Evolutionary conservation across 1,140 invertebrate genomes (phyloP), one percentile per base, ranked within the genome.

Genomic region (Scaptodrosophila lebanonensis): DNA sequence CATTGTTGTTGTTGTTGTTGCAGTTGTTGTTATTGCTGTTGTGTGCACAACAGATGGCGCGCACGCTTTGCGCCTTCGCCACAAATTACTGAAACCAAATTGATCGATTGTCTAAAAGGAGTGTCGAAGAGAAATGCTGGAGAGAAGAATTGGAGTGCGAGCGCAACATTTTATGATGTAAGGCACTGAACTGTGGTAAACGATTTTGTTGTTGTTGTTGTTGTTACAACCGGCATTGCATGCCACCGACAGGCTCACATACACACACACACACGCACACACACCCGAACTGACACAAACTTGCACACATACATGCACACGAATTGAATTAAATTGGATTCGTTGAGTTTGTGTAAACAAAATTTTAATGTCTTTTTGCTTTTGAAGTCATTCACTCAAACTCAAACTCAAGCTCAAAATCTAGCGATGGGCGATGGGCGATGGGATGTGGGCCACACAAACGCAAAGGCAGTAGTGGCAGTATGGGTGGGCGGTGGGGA

Each of bases 321-420:
- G 69, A 82, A 79, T 82, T 79, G 75, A 79, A 83, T 79, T 79
- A 82, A 82, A 82, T 79, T 79, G 75, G 75, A 79, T 79, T 79
- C 75, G 75, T 79, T 79, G 69, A 77, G 73, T 77, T 75, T 79
- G 75, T 79, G 75, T 79, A 79, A 79, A 79, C 75, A 79, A 82
- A 82, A 82, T 79, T 73, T 79, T 79, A 79, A 79, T 79, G 75
- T 82, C 75, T 79, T 79, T 82, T 82, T 73, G 73, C 72, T 77
- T 79, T 79, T 79, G 75, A 79, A 82, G 75, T 79, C 75, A 79
- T 73, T 79, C 73, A 75, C 75, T 82, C 73, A 77, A 77, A 77
- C 75, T 77, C 49, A 58, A 48, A 43, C 56, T 53, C 33, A 18
- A 40, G 45, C 44, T 45, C 45, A 61, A n/a, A n/a, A n/a, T n/a